These are phyloP conservation scores for Ecdyonurus torrentis DNA, from an alignment of 2,888 invertebrate species.

Conservation along the genomic window DNA sequence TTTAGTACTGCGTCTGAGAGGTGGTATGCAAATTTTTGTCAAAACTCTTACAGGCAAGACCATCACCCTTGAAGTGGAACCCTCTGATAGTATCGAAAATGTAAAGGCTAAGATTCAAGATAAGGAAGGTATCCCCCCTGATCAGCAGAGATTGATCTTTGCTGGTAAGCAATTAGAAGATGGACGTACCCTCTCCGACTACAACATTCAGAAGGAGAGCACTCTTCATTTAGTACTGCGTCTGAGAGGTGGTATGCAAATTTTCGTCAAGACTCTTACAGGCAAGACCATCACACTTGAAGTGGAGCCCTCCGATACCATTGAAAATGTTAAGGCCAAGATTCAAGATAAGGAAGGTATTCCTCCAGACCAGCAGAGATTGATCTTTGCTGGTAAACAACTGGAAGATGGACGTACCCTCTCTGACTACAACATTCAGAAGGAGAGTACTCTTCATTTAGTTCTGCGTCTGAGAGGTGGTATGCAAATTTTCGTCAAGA, in stretches of 20 bases:
- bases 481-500: background rate
- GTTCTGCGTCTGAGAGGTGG: too few relatives aligned
- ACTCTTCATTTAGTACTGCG: conserved; percentile 88
- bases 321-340: too few relatives aligned
- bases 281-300: conserved; percentile 47
- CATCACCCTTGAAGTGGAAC: conserved; percentile 30
- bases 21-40: conserved; percentile 58
- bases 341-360: too few relatives aligned
- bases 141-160: conserved; percentile 55
- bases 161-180: conserved; percentile 91
- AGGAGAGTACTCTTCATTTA: too few relatives aligned
- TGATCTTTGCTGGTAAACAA: too few relatives aligned
- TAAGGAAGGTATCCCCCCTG: conserved; percentile 38
- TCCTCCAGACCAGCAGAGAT: too few relatives aligned
- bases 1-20: conserved; percentile 82
- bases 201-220: conserved; percentile 89
- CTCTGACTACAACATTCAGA: too few relatives aligned
- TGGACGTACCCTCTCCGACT: conserved; percentile 81
- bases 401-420: too few relatives aligned
- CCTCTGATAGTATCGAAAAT: conserved; percentile 46
- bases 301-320: too few relatives aligned
- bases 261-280: background rate
- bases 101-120: conserved; percentile 43
- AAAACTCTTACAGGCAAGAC: conserved; percentile 33
- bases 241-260: conserved; percentile 73